Percentiles rank a stretch among this genome's conserved stretches.
Conservation (phyloP, 2,113 vertebrate species). For the Uria lomvia region DNA sequence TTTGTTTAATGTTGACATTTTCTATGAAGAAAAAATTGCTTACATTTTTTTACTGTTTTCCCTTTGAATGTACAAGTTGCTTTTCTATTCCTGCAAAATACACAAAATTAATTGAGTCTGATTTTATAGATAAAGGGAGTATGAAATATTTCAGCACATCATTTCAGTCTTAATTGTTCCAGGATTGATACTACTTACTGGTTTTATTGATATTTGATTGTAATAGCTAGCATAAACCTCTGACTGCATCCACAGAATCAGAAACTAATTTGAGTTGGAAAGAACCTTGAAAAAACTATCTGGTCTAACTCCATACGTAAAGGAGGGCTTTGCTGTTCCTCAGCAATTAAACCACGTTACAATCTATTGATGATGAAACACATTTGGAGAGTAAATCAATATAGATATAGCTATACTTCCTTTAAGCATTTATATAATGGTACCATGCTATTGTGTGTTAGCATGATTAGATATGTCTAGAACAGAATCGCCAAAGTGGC, state of each 20-base stretch:
- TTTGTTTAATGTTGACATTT: neutral
- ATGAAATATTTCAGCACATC: neutral
- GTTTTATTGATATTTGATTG: neutral
- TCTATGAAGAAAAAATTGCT: neutral
- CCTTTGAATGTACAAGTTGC: neutral
- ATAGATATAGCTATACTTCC: neutral
- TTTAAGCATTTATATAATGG: neutral
- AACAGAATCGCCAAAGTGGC: neutral
- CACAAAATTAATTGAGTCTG: neutral
- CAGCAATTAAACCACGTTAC: neutral
- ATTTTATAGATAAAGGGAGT: neutral
- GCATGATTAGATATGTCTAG: neutral
- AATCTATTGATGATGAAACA: neutral
- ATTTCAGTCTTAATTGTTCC: neutral
- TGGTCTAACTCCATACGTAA: neutral
- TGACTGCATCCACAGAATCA: neutral
- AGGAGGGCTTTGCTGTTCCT: neutral
- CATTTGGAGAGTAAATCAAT: neutral
- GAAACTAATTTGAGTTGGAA: neutral
- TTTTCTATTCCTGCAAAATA: neutral
- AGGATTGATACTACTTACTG: neutral
- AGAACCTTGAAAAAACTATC: neutral
- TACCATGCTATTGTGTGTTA: neutral
- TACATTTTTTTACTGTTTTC: neutral
- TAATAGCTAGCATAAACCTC: neutral